Conservation (phyloP, 2,797 vertebrate genomes). For the Cephalopachus bancanus region DNA sequence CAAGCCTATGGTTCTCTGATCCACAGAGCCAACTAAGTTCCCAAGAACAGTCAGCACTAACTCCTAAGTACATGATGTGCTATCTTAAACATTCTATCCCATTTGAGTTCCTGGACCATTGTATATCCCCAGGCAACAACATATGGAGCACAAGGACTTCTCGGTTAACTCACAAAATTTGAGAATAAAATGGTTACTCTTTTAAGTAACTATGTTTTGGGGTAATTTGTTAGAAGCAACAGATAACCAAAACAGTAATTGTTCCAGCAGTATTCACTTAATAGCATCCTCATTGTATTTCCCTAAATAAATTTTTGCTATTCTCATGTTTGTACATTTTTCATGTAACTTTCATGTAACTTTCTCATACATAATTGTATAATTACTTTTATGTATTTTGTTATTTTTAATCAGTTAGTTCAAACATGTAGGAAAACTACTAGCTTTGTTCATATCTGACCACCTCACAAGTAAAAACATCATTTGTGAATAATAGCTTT, state of each 20-base stretch:
- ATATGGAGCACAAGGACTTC: neutral
- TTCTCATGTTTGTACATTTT: neutral
- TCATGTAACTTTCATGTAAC: neutral
- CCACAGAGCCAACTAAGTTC: neutral
- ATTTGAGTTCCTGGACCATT: neutral
- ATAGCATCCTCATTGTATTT: neutral
- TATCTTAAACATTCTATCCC: neutral
- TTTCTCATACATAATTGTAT: neutral
- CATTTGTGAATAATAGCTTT: neutral
- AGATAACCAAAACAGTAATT: neutral
- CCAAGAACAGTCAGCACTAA: neutral
- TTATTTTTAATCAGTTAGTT: neutral
- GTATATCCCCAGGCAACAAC: neutral
- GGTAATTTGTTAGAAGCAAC: neutral
- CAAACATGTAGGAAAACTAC: neutral
- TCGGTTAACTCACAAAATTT: conserved; percentile 26
- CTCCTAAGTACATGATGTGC: neutral
- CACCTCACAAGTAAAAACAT: neutral
- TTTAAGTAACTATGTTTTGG: conserved; percentile 14
- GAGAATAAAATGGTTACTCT: neutral
- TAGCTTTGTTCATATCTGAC: neutral
- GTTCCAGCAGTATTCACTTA: neutral
- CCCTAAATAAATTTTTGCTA: neutral
- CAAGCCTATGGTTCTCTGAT: neutral
- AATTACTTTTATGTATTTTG: neutral